Evolutionary conservation across 37 sponge, comb jelly and placozoan genomes (phyloP), one percentile per base, ranked within the genome.

Genomic region (Eunapius fragilis): DNA sequence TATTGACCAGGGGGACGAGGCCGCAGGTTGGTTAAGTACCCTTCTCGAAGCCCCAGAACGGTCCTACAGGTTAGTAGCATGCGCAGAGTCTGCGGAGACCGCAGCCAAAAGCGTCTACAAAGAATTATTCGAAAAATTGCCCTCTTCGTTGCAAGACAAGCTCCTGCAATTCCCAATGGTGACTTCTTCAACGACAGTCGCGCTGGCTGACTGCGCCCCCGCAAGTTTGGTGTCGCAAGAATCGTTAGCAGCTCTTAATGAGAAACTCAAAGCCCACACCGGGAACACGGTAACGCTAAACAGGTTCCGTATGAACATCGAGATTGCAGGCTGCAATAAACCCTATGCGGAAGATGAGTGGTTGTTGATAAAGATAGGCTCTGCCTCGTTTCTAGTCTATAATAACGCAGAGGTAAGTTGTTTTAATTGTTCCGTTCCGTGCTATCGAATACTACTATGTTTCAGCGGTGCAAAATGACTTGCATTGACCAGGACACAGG

Each of bases 241-340:
- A 75, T 95, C 96, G 25, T 86, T 95, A 12, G 91, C 58, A 2
- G 93, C 90, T 41, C 75, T 95, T 49, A 95, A 95, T 71, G 26
- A 25, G 26, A 32, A 82, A n/a, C 10, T 92, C 70, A 78, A 71
- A 67, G 91, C 82, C 25, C 77, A 83, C 31, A 73, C 58, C 12
- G 90, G 82, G n/a, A 28, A 47, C 9, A 81, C 76, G 0, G 93
- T 95, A 31, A 82, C 86, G 17, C 79, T 95, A 89, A 81, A 77
- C 34, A 68, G 91, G 67, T 95, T 95, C 37, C 68, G 96, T 23
- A 92, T 92, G 85, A 95, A 95, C 75, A 95, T 95, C 72, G 96
- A 92, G 69, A 72, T 95, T 17, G 37, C 73, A 3, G 96, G 96
- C 22, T 86, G 91, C 77, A 26, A 31, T 25, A 78, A 85, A 41